phyloP scores from a whole-genome alignment of 1,140 invertebrate species.

The Drosophila pruinosa region DNA sequence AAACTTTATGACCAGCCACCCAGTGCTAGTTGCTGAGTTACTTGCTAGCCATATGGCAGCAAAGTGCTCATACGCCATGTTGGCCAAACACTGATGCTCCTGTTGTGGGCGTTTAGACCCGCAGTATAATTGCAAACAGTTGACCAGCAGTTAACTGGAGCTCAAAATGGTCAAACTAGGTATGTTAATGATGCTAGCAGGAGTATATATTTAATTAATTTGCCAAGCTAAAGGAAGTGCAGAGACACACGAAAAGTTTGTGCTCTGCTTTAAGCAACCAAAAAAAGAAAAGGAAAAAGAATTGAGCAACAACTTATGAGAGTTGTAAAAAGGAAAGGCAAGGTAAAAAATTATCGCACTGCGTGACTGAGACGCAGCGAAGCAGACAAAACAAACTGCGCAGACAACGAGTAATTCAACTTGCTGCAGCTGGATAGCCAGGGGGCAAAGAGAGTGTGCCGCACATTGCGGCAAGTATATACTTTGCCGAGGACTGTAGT shows the following conservation, averaged over 20 bases:
- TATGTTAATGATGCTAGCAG: constrained; percentile 5
- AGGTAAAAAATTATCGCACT: constrained; percentile 38
- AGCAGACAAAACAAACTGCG: constrained; percentile 39
- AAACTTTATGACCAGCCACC: constrained; percentile 49
- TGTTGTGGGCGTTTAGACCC: background rate
- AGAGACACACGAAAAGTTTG: background rate
- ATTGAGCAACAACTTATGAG: constrained; percentile 24
- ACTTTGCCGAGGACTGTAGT: constrained; percentile 34
- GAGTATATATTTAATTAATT: constrained; percentile 13
- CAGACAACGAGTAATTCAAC: constrained; percentile 23
- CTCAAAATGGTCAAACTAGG: background rate
- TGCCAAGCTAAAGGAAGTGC: background rate
- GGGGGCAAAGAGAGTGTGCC: background rate
- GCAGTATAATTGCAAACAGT: constrained; percentile 4
- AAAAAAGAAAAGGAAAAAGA: too few species aligned
- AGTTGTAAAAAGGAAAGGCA: constrained; percentile 8
- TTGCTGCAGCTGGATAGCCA: constrained; percentile 17
- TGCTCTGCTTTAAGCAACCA: background rate
- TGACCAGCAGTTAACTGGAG: constrained; percentile 8
- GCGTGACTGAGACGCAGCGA: constrained; percentile 39
- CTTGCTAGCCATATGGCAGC: background rate
- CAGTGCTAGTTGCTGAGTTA: background rate
- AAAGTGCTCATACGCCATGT: background rate
- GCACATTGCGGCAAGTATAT: constrained; percentile 7
- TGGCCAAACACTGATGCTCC: background rate